Evolutionary conservation across 2,113 vertebrate species (phyloP), one percentile per base, ranked within the genome.

Genomic region (Eretmochelys imbricata): DNA sequence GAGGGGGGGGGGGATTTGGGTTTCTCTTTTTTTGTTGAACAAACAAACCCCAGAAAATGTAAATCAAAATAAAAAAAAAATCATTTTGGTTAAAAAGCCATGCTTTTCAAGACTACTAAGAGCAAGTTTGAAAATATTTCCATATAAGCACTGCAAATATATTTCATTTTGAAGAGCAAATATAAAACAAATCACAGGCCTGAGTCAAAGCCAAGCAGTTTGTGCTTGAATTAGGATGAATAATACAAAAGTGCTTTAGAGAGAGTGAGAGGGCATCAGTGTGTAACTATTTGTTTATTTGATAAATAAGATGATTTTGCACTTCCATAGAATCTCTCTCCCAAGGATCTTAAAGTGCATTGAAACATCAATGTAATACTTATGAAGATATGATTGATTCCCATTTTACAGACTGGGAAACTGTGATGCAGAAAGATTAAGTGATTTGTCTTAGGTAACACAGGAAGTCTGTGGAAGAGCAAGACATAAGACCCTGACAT

Each of bases 311-410:
- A 27, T 27, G 35, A 55, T 8, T 22, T 46, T 75, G 20, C 38
- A 48, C 22, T 46, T 46, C 14, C 53, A 20, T 46, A 48, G 42
- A 57, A 16, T 20, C 14, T 8, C 48, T 42, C 13, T 8, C 35
- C 29, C 8, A 8, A 87, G 10, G 31, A 14, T 24, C 38, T 79
- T 25, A 57, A 31, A 50, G 54, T 79, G 55, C 76, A 35, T 10
- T 31, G 29, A 24, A 22, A 11, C 11, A 5, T 0, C 65, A 0
- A 1, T 1, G 4, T 57, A 11, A 1, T 4, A 27, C 2, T 38
- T 3, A 11, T 0, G 42, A 50, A 4, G 17, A 5, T 1, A 16
- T 75, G 3, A 10, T 38, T 75, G 3, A 10, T 38, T 53, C 14
- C 20, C 2, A 25, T 88, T 84, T 89, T 48, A 24, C 82, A 48